A percentile compares a stretch with the other conserved stretches of the same genome.
Conservation (phyloP, 1,140 invertebrate genomes). For the Theocolax elegans region DNA sequence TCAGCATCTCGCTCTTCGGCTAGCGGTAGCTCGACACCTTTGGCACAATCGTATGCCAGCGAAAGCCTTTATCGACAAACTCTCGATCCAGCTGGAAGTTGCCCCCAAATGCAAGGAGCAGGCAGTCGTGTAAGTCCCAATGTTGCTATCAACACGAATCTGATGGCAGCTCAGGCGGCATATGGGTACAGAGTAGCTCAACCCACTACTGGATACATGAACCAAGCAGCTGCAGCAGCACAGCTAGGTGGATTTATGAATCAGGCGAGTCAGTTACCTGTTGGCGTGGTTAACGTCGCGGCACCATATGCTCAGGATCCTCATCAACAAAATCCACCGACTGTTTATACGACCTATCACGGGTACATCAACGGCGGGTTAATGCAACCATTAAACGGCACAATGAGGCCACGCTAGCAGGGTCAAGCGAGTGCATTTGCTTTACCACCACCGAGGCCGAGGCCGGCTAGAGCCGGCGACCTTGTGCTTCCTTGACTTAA, state of each 20-base stretch:
- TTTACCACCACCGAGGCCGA: constrained; percentile 35
- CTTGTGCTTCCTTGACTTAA: neutral
- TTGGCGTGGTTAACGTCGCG: constrained; percentile 78
- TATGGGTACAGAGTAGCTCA: constrained; percentile 76
- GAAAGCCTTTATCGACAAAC: constrained; percentile 63
- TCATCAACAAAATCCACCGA: constrained; percentile 78
- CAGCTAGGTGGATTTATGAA: constrained; percentile 79
- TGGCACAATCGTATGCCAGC: constrained; percentile 57
- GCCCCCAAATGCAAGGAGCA: constrained; percentile 72
- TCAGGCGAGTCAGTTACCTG: constrained; percentile 76
- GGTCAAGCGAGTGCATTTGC: constrained; percentile 11
- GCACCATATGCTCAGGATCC: constrained; percentile 70
- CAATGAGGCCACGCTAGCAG: constrained; percentile 72
- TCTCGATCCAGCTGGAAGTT: constrained; percentile 59
- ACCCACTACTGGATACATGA: constrained; percentile 75
- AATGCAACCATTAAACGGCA: constrained; percentile 76
- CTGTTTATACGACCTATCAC: constrained; percentile 77
- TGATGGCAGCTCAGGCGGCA: constrained; percentile 73
- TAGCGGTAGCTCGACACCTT: constrained; percentile 55
- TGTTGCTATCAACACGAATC: constrained; percentile 80
- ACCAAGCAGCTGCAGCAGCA: constrained; percentile 79
- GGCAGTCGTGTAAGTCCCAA: constrained; percentile 75
- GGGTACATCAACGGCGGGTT: constrained; percentile 79
- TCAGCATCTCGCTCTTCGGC: constrained; percentile 60
- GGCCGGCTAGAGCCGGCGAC: constrained; percentile 12